These are phyloP conservation scores for Caenorhabditis doughertyi DNA, from an alignment of 2,888 invertebrate genomes.

Conservation along the genomic window DNA sequence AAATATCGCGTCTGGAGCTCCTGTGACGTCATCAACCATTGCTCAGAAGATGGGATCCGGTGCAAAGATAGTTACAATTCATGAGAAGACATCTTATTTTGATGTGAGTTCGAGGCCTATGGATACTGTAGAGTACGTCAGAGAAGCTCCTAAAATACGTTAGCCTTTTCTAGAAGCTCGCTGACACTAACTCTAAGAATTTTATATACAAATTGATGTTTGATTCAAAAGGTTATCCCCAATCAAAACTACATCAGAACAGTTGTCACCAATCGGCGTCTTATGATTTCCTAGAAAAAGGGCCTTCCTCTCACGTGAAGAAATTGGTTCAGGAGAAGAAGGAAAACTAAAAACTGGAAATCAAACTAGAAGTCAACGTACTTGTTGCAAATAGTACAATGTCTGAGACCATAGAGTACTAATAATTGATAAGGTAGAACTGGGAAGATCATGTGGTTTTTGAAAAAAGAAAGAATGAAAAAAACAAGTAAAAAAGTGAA, in stretches of 20 bases:
- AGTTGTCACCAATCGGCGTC: slow-evolving; percentile 1
- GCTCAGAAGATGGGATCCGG: slow-evolving; percentile 24
- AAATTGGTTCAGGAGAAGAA: background rate
- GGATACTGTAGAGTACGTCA: too few species aligned
- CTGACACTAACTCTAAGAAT: too few species aligned
- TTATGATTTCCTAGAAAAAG: background rate
- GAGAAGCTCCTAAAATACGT: too few species aligned
- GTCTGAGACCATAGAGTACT: background rate
- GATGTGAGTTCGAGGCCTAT: slow-evolving; percentile 47
- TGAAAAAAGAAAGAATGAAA: background rate
- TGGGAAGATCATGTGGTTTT: slow-evolving; percentile 10
- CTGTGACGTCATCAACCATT: background rate
- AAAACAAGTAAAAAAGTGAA: background rate
- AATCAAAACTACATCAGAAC: slow-evolving; percentile 7
- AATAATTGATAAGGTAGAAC: slow-evolving; percentile 3
- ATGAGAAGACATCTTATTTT: slow-evolving; percentile 44
- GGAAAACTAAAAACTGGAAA: background rate
- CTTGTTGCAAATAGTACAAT: slow-evolving; percentile 7
- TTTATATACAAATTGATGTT: background rate
- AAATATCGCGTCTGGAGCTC: slow-evolving; percentile 4
- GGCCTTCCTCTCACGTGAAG: background rate
- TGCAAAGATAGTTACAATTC: slow-evolving; percentile 20
- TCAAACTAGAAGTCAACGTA: slow-evolving; percentile 4
- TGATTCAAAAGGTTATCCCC: slow-evolving; percentile 4
- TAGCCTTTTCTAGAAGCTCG: too few species aligned